These are phyloP conservation scores for Ochlodes sylvanus DNA, from an alignment of 2,888 invertebrate genomes.

Conservation along the genomic window DNA sequence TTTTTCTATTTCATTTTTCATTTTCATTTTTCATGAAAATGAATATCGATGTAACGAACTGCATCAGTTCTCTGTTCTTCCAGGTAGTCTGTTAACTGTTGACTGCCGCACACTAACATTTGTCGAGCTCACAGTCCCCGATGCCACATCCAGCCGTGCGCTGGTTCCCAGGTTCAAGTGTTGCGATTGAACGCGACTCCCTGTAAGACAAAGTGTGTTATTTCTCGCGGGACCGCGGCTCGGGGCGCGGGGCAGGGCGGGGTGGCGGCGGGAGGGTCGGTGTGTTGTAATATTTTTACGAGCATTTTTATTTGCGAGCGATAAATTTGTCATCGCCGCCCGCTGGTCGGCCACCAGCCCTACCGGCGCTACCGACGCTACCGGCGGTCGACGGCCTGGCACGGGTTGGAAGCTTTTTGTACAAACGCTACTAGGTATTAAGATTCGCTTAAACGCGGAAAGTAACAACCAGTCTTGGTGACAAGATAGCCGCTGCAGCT, in stretches of 20 bases:
- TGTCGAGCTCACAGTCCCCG: not conserved
- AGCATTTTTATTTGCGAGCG: constrained; percentile 72
- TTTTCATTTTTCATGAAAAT: too few relatives aligned
- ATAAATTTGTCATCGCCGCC: constrained; percentile 77
- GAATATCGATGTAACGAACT: too few relatives aligned
- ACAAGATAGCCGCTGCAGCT: too few relatives aligned
- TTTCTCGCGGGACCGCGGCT: constrained; percentile 71
- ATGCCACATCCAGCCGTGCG: constrained; percentile 50
- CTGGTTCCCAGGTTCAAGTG: constrained; percentile 44
- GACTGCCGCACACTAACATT: too few relatives aligned
- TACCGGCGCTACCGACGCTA: not conserved
- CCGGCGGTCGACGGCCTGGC: not conserved
- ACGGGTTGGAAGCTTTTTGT: too few relatives aligned
- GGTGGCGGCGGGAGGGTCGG: constrained; percentile 36
- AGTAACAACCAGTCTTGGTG: too few relatives aligned
- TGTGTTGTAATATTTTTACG: constrained; percentile 78
- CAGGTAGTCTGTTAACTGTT: too few relatives aligned
- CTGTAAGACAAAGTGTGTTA: constrained; percentile 81
- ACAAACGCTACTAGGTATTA: too few relatives aligned
- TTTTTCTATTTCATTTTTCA: too few relatives aligned
- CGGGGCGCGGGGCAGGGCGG: constrained; percentile 39
- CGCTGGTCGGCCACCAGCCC: constrained; percentile 36
- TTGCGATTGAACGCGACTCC: constrained; percentile 71
- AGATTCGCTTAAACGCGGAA: too few relatives aligned
- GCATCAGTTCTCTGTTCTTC: too few relatives aligned